A percentile compares a stretch with the other conserved stretches of the same genome.
Evolutionary conservation across 2,888 invertebrate genomes (phyloP).

Genomic region (Peribatodes rhomboidaria): DNA sequence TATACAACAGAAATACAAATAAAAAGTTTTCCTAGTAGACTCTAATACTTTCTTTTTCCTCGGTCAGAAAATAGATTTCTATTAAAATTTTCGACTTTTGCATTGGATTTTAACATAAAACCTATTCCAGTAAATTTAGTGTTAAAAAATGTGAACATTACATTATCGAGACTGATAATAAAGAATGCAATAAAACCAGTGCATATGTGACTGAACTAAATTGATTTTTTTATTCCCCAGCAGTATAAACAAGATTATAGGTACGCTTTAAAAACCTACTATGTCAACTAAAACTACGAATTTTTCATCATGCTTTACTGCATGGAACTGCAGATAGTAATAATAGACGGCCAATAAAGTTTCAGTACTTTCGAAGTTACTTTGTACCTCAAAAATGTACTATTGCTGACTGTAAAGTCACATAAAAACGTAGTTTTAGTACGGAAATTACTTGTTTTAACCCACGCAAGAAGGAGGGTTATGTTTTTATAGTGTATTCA

Average conservation of each 20-base stretch:
- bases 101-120: no score
- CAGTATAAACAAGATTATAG: neutral
- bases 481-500: no score
- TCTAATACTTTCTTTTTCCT: no score
- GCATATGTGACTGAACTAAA: neutral
- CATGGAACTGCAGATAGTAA: neutral
- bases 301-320: constrained; percentile 1
- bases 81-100: no score
- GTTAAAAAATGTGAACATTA: neutral
- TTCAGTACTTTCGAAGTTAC: neutral
- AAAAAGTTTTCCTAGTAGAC: no score
- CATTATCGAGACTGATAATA: neutral
- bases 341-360: neutral
- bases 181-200: neutral
- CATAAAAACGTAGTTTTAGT: no score
- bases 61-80: no score
- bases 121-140: neutral
- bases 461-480: no score
- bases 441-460: no score
- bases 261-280: no score
- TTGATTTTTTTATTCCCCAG: neutral
- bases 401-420: neutral
- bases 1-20: no score
- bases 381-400: constrained; percentile 2
- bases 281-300: neutral